A percentile compares a stretch with the other conserved stretches of the same genome.
These are phyloP conservation scores for Arenaria interpres DNA, from an alignment of 2,113 vertebrate genomes.

Conservation along the genomic window DNA sequence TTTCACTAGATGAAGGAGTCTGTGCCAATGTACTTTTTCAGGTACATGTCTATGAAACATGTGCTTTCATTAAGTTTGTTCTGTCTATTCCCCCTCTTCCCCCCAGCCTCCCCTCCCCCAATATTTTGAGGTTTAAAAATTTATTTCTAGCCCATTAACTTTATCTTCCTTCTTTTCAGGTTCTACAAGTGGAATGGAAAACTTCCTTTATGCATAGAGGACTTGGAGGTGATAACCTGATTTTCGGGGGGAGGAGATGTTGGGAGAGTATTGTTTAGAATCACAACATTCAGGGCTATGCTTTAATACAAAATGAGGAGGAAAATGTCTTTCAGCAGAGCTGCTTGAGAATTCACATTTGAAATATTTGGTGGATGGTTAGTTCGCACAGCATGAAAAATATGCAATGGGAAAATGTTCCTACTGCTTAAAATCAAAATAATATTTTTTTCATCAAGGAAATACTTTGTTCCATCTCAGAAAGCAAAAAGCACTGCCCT, in stretches of 20 bases:
- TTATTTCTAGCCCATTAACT: background rate
- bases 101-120: too few relatives aligned
- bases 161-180: background rate
- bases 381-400: conserved; percentile 27
- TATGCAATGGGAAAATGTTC: conserved; percentile 39
- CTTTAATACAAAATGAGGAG: conserved; percentile 7
- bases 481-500: conserved; percentile 45
- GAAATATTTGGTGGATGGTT: conserved; percentile 39
- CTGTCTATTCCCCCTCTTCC: rapidly evolving
- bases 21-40: background rate
- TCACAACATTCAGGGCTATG: background rate
- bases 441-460: conserved; percentile 43
- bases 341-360: conserved; percentile 17
- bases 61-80: background rate
- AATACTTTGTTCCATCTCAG: conserved; percentile 42
- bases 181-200: background rate
- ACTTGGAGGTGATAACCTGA: background rate
- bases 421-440: conserved; percentile 55
- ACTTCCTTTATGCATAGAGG: background rate
- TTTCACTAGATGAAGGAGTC: background rate
- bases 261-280: background rate
- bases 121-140: background rate
- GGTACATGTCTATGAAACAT: background rate
- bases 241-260: background rate
- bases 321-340: conserved; percentile 13